Evolutionary conservation across 2,113 vertebrate genomes (phyloP), one percentile per base, ranked within the genome.

Genomic region (Prunella fulvescens): DNA sequence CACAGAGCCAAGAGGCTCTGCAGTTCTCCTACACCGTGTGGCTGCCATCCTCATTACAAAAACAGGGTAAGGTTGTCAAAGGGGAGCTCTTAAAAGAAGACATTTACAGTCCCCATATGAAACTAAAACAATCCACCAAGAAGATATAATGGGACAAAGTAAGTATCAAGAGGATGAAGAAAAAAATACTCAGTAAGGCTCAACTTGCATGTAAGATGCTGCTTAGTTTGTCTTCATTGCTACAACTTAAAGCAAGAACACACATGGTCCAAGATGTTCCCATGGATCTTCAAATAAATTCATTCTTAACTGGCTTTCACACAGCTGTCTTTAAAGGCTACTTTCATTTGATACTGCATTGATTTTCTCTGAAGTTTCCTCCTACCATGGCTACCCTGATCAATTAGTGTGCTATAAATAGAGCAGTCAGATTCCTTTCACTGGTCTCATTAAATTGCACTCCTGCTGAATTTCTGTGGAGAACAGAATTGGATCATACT

Each of bases 331-430:
- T 95, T 94, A 94, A 84, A 84, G 76, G 66, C 72, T 92, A 67
- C 91, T 93, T 94, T 94, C 83, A 94, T 83, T 97, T 96, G 96
- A 91, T 96, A 88, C 70, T 62, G 71, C 66, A 96, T 92, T 97
- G 97, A 97, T 97, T 97, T 97, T 96, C 84, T 94, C 85, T 95
- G 74, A 96, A 92, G 73, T 81, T 92, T 96, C 61, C 57, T 93
- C 65, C 95, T 97, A 87, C 93, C 89, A 47, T 87, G 79, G 94
- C 74, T 95, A 95, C 80, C 29, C 35, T 86, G 92, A 97, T 98
- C 97, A 97, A 97, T 97, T 95, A 97, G 85, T 26, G 66, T 90
- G 81, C 96, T 96, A 87, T 91, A 97, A 96, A 91, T 73, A 94
- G 31, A 95, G 66, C 9, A 14, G 92, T 86, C 76, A 82, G 84